Base-by-base conservation (phyloP, 1,140 invertebrate genomes). In the Hylyphantes graminicola region DNA sequence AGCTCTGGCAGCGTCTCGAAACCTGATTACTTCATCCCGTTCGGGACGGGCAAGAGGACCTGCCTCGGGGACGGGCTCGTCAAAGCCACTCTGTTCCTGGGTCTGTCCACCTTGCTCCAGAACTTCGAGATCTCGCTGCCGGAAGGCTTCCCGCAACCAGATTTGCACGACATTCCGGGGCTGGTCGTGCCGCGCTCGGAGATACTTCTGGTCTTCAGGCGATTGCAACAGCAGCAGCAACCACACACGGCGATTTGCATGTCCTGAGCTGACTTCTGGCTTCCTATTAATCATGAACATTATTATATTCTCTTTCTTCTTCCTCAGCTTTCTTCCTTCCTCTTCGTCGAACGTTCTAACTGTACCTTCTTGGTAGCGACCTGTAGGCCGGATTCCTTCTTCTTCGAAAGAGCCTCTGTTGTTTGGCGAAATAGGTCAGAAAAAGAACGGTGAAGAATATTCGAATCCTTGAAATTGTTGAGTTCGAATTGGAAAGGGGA, bases 61-160 rank as follows among this genome's bases (percentile, higher is more conserved):
- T 97, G 96, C 88, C 94, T 98, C 87, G 96, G 96, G 0, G 95
- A 96, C 89, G 94, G 94, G 75, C 90, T 98, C 57, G 94, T 96
- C 0, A 93, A 93, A 35, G 93, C 94, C 54, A 92, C 95, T 88
- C 92, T 92, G 76, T 95, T 96, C 89, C 90, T 94, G 0, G 92
- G 93, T 68, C 88, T 96, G 57, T 93, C 93, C 0, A 94, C 93
- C 53, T 90, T 97, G 11, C 87, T 96, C 51, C 94, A 95, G 86
- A 91, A 93, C 79, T 96, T 93, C 87, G 92, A 94, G 64, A 91
- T 96, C n/a, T 88, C 89, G 0, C 90, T 93, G 13, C 90, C 90
- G 48, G 21, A 68, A 19, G 86, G 68, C 48, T 57, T 50, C 17
- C 77, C 48, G 12, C 19, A 59, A 73, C 82, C 83, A 54, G 72